Base-by-base conservation (phyloP, 2,797 vertebrate species). In the Philypnodon macrostomus region DNA sequence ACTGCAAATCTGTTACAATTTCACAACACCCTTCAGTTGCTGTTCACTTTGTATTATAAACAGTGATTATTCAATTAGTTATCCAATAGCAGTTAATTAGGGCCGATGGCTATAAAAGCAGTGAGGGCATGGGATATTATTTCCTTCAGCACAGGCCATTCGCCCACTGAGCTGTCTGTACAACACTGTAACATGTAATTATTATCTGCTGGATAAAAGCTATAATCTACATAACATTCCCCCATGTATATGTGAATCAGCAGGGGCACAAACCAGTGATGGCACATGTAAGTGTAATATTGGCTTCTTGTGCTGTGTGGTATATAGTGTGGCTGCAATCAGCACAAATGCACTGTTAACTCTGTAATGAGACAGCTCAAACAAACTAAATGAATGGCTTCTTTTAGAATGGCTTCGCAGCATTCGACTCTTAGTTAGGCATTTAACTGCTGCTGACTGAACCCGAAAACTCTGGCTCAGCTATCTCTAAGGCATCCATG, bases 281-380 rank as follows among this genome's bases (percentile, higher is more conserved):
- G 19, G 7, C 54, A 58, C 66, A 75, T 39, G 50, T n/a, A n/a
- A n/a, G n/a, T n/a, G n/a, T n/a, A n/a, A n/a, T n/a, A n/a, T n/a
- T n/a, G n/a, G n/a, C n/a, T n/a, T n/a, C n/a, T n/a, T 71, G 77
- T 67, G 77, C 74, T 73, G 75, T 63, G 55, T 70, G 70, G 78
- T 81, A 73, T 58, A 27, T 72, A 75, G 72, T 73, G 50, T 78
- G 70, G 77, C 65, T 32, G 49, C 81, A 83, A 79, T 85, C 75
- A 79, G 80, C 73, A 83, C 70, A 75, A 84, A 85, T 76, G 80
- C 79, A 78, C 80, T 80, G 72, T 84, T 86, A 84, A 77, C 65
- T 84, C 70, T 48, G 70, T 83, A 87, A 85, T 84, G 81, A 85
- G 78, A 80, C 77, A 73, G 78, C 69, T 83, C 74, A 78, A n/a